Percentiles rank a stretch among this genome's conserved stretches.
Evolutionary conservation across 2,797 vertebrate genomes (phyloP).

Genomic region (Sardinella longiceps): DNA sequence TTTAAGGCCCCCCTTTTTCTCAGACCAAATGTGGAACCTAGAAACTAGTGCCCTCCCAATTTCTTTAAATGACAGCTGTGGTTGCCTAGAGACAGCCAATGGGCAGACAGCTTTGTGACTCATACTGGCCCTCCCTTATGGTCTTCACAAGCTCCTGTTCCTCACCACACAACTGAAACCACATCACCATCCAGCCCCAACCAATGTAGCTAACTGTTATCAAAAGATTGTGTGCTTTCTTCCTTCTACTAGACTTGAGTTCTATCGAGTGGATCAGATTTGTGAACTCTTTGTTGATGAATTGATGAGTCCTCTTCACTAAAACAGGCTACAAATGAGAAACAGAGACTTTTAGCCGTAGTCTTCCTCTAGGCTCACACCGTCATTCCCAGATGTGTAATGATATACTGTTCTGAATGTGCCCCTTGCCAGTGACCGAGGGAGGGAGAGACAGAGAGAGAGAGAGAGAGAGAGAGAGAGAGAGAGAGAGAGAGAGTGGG

Average conservation of each 20-base stretch:
- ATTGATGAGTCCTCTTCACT: background rate
- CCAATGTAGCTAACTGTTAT: background rate
- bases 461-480: slow-evolving; percentile 58
- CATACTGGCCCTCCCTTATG: slow-evolving; percentile 19
- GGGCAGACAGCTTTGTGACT: slow-evolving; percentile 30
- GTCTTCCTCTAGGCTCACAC: slow-evolving; percentile 56
- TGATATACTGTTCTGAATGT: slow-evolving; percentile 71
- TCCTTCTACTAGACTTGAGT: background rate
- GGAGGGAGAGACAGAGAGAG: slow-evolving; percentile 33
- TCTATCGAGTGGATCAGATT: background rate
- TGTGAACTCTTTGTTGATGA: background rate
- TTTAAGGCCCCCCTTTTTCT: background rate
- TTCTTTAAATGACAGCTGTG: slow-evolving; percentile 37
- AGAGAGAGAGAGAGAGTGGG: slow-evolving; percentile 40
- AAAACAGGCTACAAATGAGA: slow-evolving; percentile 32
- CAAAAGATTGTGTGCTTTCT: background rate
- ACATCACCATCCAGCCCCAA: slow-evolving; percentile 31
- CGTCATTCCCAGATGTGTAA: slow-evolving; percentile 76
- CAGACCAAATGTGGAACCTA: background rate
- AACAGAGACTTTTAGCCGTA: slow-evolving; percentile 49
- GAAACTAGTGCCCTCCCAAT: background rate
- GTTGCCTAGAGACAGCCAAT: slow-evolving; percentile 39
- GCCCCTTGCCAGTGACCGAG: slow-evolving; percentile 56
- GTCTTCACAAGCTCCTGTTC: slow-evolving; percentile 31
- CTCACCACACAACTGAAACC: slow-evolving; percentile 48